Evolutionary conservation across 2,888 invertebrate species (phyloP).

Genomic region (Chydorus sphaericus): DNA sequence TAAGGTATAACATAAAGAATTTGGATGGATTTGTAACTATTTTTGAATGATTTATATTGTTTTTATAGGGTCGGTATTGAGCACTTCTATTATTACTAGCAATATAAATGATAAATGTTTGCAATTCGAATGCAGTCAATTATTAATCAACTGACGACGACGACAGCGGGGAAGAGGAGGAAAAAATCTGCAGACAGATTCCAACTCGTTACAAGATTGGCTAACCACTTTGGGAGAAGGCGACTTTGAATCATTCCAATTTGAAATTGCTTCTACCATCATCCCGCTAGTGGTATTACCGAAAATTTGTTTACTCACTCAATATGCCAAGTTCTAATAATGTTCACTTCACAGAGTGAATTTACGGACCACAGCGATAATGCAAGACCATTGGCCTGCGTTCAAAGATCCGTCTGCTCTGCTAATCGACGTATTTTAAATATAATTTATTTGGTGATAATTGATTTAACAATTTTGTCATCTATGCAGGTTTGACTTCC

Average conservation of each 20-base stretch:
- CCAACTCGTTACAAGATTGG: background rate
- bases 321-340: no score
- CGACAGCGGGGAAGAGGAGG: background rate
- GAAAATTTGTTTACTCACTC: background rate
- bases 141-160: constrained; percentile 1
- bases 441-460: no score
- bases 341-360: background rate
- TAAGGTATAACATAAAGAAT: no score
- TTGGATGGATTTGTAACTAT: no score
- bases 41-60: no score
- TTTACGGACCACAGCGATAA: constrained; percentile 8
- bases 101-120: no score
- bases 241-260: background rate
- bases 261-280: constrained; percentile 4
- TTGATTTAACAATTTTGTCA: no score
- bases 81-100: no score
- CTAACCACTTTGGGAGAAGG: background rate
- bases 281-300: constrained; percentile 2
- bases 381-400: background rate
- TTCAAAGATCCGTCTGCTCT: background rate
- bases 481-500: no score
- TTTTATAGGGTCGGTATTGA: no score
- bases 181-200: background rate
- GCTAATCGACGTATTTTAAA: constrained; percentile 10
- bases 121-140: no score